phyloP scores from a whole-genome alignment of 2,797 vertebrate genomes.

The Melanogrammus aeglefinus region DNA sequence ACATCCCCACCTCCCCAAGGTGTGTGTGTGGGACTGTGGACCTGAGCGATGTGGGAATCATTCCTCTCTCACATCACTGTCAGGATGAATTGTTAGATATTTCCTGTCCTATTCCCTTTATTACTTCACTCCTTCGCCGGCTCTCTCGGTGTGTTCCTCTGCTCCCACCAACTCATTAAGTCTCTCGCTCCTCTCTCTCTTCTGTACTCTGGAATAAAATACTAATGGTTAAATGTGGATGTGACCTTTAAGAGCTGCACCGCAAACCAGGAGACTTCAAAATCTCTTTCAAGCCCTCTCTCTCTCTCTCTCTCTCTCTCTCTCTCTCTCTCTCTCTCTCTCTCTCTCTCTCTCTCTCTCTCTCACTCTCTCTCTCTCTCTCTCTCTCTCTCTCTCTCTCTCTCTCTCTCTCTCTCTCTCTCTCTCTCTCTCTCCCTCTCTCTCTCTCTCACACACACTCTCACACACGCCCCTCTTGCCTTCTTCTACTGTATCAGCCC shows the following conservation, averaged over 20 bases:
- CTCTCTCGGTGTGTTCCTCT: slow-evolving; percentile 30
- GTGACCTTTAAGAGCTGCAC: slow-evolving; percentile 53
- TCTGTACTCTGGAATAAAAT: slow-evolving; percentile 47
- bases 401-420: no score
- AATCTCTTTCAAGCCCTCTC: slow-evolving; percentile 26
- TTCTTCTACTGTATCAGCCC: slow-evolving; percentile 27
- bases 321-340: no score
- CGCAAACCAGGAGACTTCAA: slow-evolving; percentile 48
- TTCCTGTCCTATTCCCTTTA: not conserved
- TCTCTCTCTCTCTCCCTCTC: not conserved
- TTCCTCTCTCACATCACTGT: slow-evolving; percentile 22
- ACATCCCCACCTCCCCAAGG: not conserved
- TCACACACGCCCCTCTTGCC: not conserved
- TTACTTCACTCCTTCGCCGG: not conserved
- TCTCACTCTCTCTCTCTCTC: no score
- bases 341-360: no score
- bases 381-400: no score
- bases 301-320: slow-evolving; percentile 16
- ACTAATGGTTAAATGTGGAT: slow-evolving; percentile 53
- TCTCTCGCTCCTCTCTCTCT: not conserved
- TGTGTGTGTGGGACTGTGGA: not conserved
- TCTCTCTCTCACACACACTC: not conserved
- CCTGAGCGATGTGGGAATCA: slow-evolving; percentile 3
- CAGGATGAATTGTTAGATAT: not conserved
- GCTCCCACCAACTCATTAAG: not conserved